Evolutionary conservation across 2,888 invertebrate genomes (phyloP).

Genomic region (Zaprionus bogoriensis): DNA sequence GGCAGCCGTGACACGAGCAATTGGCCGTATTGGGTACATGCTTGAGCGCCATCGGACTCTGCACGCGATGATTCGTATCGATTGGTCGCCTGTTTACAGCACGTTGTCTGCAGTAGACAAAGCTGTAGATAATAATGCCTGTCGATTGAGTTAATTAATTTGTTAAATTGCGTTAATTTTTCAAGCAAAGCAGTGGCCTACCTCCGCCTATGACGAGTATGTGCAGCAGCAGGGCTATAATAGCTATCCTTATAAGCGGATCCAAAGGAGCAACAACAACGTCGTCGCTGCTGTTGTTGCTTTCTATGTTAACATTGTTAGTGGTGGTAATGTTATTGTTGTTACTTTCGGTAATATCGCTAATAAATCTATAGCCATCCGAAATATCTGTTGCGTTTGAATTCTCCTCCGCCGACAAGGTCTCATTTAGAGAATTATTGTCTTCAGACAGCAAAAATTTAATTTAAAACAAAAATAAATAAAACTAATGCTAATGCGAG

Average conservation of each 20-base stretch:
- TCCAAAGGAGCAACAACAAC: background rate
- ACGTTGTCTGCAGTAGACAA: constrained; percentile 29
- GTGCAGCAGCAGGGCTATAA: constrained; percentile 48
- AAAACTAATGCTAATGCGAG: background rate
- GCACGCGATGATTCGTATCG: constrained; percentile 26
- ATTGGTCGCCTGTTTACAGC: background rate
- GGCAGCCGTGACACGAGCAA: constrained; percentile 51
- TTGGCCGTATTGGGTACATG: constrained; percentile 44
- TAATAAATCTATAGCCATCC: constrained; percentile 6
- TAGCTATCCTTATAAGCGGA: constrained; percentile 22
- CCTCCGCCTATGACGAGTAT: constrained; percentile 50
- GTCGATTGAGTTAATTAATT: background rate
- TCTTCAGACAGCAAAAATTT: constrained; percentile 8
- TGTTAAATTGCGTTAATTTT: background rate
- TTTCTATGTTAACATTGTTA: background rate
- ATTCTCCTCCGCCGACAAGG: constrained; percentile 27
- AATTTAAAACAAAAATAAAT: background rate
- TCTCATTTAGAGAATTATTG: constrained; percentile 38
- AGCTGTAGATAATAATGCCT: constrained; percentile 53
- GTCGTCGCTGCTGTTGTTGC: background rate
- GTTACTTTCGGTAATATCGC: background rate
- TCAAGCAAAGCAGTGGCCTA: constrained; percentile 2
- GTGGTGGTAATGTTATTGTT: background rate
- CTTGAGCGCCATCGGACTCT: constrained; percentile 26
- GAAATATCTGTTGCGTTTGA: constrained; percentile 20